Conservation (phyloP, 2,113 vertebrate genomes). For the Ovis aries region ARS-UI_Ramb_v3.0 NC_056065.1:19239501-19240000, state of each 20-base stretch:
- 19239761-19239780: background rate
- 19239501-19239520: background rate
- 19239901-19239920: background rate
- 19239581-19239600: background rate
- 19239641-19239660: background rate
- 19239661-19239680: background rate
- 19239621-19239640: background rate
- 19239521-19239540: background rate
- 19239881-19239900: background rate
- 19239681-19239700: background rate
- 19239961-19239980: background rate
- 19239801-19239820: background rate
- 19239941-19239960: background rate
- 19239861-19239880: background rate
- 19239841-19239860: background rate
- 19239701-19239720: background rate
- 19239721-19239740: background rate
- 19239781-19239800: background rate
- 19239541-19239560: background rate
- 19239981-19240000: background rate
- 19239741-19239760: background rate
- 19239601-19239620: background rate
- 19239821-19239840: background rate
- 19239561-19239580: background rate
- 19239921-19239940: background rate